A percentile compares a stretch with the other conserved stretches of the same genome.
These are phyloP conservation scores for Calameuta filiformis DNA, from an alignment of 2,888 invertebrate genomes.

Conservation along the genomic window DNA sequence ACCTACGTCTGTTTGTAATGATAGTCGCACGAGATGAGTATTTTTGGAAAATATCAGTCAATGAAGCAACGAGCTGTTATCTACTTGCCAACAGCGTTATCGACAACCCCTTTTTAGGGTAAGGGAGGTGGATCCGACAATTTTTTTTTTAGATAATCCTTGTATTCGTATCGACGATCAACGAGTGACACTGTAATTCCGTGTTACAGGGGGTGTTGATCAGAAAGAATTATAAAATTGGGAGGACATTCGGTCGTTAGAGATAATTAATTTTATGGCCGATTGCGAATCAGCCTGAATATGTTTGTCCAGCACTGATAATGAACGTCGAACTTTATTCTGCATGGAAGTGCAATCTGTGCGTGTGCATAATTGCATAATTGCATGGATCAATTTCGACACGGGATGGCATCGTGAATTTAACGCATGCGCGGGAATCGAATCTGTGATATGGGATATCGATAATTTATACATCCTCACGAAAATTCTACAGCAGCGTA, in stretches of 20 bases:
- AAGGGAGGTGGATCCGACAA: background rate
- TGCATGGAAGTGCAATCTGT: background rate
- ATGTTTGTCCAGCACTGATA: background rate
- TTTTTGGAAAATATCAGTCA: background rate
- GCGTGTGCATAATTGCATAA: background rate
- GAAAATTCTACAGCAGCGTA: background rate
- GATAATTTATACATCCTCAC: background rate
- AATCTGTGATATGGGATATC: background rate
- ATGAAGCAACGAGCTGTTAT: background rate
- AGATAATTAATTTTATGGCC: background rate
- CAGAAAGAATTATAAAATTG: background rate
- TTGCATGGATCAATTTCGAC: background rate
- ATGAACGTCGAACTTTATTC: background rate
- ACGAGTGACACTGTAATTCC: background rate
- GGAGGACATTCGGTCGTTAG: background rate
- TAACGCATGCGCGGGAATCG: background rate
- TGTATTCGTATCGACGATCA: background rate
- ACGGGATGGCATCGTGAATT: background rate
- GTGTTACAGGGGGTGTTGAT: background rate
- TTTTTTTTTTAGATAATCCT: background rate
- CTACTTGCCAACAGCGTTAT: background rate
- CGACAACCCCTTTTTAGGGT: background rate
- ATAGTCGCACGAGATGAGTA: background rate
- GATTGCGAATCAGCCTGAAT: background rate
- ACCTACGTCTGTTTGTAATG: background rate